Evolutionary conservation across 2,888 invertebrate species (phyloP).

Genomic region (Ormyrus labotus): DNA sequence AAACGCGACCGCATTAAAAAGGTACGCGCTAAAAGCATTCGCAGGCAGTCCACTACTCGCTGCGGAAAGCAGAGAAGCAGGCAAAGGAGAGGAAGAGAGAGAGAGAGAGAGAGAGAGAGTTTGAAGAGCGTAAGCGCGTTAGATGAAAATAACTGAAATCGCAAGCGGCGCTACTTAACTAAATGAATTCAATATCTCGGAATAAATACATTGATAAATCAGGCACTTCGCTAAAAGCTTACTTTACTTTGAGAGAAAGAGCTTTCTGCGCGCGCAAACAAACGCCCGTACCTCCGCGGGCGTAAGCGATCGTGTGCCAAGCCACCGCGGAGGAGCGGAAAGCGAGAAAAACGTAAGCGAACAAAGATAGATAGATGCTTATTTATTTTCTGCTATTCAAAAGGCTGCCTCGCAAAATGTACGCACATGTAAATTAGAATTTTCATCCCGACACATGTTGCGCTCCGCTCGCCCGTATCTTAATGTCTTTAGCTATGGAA

Average conservation of each 20-base stretch:
- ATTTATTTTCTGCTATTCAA: no score
- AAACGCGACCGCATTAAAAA: conserved; percentile 28
- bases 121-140: conserved; percentile 6
- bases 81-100: not conserved
- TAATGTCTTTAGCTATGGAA: no score
- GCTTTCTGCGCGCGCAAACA: conserved; percentile 69
- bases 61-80: no score
- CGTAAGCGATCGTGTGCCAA: conserved; percentile 41
- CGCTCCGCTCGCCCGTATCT: no score
- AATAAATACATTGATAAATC: conserved; percentile 76
- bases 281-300: conserved; percentile 44
- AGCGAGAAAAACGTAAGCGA: not conserved
- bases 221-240: conserved; percentile 75
- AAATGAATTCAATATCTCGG: conserved; percentile 76
- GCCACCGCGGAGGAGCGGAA: not conserved
- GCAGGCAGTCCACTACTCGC: not conserved
- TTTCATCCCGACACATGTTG: no score
- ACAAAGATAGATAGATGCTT: no score
- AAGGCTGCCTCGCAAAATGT: no score
- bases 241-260: conserved; percentile 68
- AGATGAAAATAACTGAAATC: conserved; percentile 38
- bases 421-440: no score
- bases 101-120: not conserved
- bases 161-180: conserved; percentile 67
- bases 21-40: conserved; percentile 42